Base-by-base conservation (phyloP, 2,797 vertebrate species). In the Carduelis carduelis region DNA sequence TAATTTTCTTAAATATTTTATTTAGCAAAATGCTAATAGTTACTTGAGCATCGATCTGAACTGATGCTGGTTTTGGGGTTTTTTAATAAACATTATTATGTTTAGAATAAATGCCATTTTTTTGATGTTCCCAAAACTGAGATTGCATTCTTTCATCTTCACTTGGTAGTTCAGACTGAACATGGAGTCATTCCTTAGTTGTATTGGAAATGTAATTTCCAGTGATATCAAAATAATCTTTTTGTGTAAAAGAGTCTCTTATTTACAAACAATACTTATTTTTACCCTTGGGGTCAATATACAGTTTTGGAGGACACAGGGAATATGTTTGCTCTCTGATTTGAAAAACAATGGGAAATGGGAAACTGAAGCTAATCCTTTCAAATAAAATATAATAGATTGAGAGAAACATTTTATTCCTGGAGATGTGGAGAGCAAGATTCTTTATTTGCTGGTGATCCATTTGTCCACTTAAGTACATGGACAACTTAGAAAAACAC, bases 301-400 rank as follows among this genome's bases (percentile, higher is more conserved):
- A 56, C 6, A 14, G 2, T 70, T 81, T 81, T 56, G 57, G 59
- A 88, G 20, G 1, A 26, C 14, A 4, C 28, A 53, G 52, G 44
- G 56, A 86, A 63, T 87, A 55, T 7, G 4, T 60, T 63, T 72
- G 37, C 28, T 43, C 8, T 78, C 50, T 60, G 32, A 66, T 76
- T 88, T 88, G 66, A 74, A 92, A 78, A 71, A 69, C 49, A 46
- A 15, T 35, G 13, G 23, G 44, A 90, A 94, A 61, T 12, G 5
- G n/a, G 47, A 89, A 87, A 83, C 22, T 57, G 46, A 93, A 92
- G 46, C 16, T 83, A 64, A 78, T 75, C 8, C 15, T 93, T 92
- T 92, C 32, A 81, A 56, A 78, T 55, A 57, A 69, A 65, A 49
- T 81, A 13, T 50, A 55, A 21, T 37, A n/a, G 27, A 44, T 43